Evolutionary conservation across 2,113 vertebrate genomes (phyloP).

Genomic region (Sakesphorus luctuosus): DNA sequence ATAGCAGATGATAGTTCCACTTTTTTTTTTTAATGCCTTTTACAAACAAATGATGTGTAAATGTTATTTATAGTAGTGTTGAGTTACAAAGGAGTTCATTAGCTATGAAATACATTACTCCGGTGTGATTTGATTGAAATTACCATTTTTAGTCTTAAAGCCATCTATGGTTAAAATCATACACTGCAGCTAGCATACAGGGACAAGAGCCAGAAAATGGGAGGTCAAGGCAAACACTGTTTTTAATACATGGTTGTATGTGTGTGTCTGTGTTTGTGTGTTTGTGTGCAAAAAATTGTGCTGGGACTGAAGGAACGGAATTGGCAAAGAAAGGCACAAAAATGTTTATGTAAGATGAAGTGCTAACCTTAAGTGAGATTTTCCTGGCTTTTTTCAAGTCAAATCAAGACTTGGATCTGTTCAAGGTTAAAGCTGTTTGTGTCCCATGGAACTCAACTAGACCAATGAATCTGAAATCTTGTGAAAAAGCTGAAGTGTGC

Average conservation of each 20-base stretch:
- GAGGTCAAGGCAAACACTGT: slow-evolving; percentile 60
- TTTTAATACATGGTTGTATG: background rate
- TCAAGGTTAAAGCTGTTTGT: background rate
- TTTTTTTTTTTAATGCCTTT: slow-evolving; percentile 54
- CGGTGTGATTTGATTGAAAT: slow-evolving; percentile 15
- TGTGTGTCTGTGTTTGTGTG: background rate
- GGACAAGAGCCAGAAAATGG: slow-evolving; percentile 40
- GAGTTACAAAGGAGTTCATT: slow-evolving; percentile 43
- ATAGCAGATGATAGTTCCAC: slow-evolving; percentile 24
- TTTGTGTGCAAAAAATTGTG: background rate
- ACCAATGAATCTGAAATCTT: background rate
- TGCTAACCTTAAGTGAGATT: slow-evolving; percentile 23
- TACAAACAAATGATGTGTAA: slow-evolving; percentile 44
- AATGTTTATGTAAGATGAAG: background rate
- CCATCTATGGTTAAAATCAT: slow-evolving; percentile 19
- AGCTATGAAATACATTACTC: background rate
- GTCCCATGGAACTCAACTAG: background rate
- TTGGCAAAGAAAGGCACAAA: slow-evolving; percentile 68
- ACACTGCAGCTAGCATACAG: background rate
- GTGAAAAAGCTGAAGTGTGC: background rate
- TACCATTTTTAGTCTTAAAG: slow-evolving; percentile 19
- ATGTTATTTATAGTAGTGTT: slow-evolving; percentile 16
- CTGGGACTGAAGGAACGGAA: background rate
- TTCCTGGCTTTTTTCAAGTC: slow-evolving; percentile 23
- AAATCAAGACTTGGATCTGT: background rate